Evolutionary conservation across 2,797 vertebrate genomes (phyloP), one percentile per base, ranked within the genome.

Genomic region (Scomberomorus guttatus): DNA sequence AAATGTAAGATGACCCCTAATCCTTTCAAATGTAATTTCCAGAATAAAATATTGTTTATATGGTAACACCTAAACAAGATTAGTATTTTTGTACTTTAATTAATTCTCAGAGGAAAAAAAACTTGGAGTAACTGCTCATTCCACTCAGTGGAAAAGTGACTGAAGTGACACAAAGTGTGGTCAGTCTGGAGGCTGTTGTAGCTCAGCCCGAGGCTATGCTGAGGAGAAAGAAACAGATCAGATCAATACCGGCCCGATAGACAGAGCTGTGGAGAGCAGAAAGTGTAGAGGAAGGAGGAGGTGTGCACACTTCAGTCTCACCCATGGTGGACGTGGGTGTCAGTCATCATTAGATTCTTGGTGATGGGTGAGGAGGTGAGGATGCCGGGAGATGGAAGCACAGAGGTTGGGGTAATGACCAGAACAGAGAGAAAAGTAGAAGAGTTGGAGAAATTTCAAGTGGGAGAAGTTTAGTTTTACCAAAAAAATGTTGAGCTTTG

Each of bases 181-280:
- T 20, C 22, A 6, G 61, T 32, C 25, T 24, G 55, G 20, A 76
- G 52, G 55, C 51, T 18, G 15, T 3, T 11, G 65, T 3, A 3
- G 37, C 34, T 55, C 18, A 10, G 73, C 77, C 56, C 24, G 60
- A 67, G 65, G 59, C 80, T 11, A 67, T 3, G 17, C 9, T 5
- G 17, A 60, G 27, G 39, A 65, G 63, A 68, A 11, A 55, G 55
- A 69, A 39, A 24, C 18, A 44, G 29, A 55, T 77, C 57, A 37
- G 77, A 81, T 71, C 55, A 20, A 77, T 77, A 51, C 24, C 48
- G n/a, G 55, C 50, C 56, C 27, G 69, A 42, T 6, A 29, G 77
- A 62, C 59, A 7, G 37, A 75, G 37, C 29, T 24, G 51, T 13
- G 12, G 24, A 22, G 25, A 46, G 63, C 22, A 27, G 29, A 50